Conservation (phyloP, 2,888 invertebrate species). For the Schizotus pectinicornis region DNA sequence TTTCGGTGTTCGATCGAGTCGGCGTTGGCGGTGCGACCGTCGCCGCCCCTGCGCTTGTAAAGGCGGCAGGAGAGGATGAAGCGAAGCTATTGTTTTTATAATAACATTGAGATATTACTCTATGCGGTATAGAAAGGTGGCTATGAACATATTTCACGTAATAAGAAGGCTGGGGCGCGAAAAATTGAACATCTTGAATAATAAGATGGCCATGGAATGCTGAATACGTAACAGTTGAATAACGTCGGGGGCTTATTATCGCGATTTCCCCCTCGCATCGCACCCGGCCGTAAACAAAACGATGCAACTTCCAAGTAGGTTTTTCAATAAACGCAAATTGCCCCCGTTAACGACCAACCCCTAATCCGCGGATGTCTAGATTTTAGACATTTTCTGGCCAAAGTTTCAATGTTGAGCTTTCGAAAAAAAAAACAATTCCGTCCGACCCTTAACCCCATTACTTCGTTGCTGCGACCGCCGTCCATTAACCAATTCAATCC, state of each 20-base stretch:
- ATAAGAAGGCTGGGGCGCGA: slow-evolving; percentile 47
- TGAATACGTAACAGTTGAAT: slow-evolving; percentile 40
- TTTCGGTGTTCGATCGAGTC: too few species aligned
- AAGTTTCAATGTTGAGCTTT: background rate
- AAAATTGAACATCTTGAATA: slow-evolving; percentile 54
- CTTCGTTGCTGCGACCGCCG: slow-evolving; percentile 37
- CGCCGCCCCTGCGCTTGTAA: slow-evolving; percentile 42
- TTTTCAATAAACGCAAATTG: slow-evolving; percentile 11
- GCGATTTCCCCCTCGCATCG: slow-evolving; percentile 22
- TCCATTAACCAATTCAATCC: slow-evolving; percentile 54
- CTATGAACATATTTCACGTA: slow-evolving; percentile 57
- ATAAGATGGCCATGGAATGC: slow-evolving; percentile 49
- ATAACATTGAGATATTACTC: slow-evolving; percentile 58
- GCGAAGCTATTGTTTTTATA: slow-evolving; percentile 55
- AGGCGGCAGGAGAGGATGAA: slow-evolving; percentile 38
- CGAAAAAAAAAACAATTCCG: background rate
- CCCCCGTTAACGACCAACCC: too few species aligned
- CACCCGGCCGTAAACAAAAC: slow-evolving; percentile 20
- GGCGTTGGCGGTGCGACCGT: background rate
- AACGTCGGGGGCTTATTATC: slow-evolving; percentile 42
- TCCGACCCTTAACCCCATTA: background rate
- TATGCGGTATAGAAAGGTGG: slow-evolving; percentile 57
- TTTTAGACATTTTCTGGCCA: too few species aligned
- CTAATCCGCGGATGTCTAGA: too few species aligned
- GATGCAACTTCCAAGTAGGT: slow-evolving; percentile 23